phyloP scores from a whole-genome alignment of 1,140 invertebrate genomes.

The Lithobius niger region DNA sequence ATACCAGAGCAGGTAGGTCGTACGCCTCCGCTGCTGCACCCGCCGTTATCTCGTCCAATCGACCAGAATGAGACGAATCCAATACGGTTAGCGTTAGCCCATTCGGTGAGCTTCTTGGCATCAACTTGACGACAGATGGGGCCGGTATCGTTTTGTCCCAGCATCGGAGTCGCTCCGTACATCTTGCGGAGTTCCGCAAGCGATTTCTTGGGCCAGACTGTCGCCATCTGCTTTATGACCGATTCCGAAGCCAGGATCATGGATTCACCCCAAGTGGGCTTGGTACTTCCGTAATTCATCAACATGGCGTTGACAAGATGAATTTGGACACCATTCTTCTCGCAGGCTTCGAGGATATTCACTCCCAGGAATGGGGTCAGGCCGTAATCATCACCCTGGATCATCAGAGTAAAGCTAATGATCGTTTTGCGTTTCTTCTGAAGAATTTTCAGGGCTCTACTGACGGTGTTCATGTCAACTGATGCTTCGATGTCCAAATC shows the following conservation, averaged over 20 bases:
- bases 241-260: conserved; percentile 18
- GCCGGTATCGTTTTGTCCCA: conserved; percentile 23
- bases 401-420: conserved; percentile 20
- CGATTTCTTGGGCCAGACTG: conserved; percentile 20
- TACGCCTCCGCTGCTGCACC: too few species aligned
- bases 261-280: conserved; percentile 18
- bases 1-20: too few species aligned
- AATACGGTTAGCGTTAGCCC: conserved; percentile 20
- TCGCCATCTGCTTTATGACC: conserved; percentile 18
- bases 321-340: conserved; percentile 16
- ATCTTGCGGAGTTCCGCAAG: conserved; percentile 17
- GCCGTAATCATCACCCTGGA: conserved; percentile 22
- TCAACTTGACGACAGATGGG: conserved; percentile 17
- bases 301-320: conserved; percentile 24
- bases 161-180: conserved; percentile 23
- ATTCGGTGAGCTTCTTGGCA: conserved; percentile 19
- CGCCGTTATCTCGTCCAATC: conserved; percentile 20
- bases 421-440: conserved; percentile 17
- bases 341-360: conserved; percentile 15
- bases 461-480: conserved; percentile 18
- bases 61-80: conserved; percentile 22
- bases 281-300: conserved; percentile 19
- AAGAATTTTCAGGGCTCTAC: conserved; percentile 17
- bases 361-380: conserved; percentile 17
- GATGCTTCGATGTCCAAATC: conserved; percentile 24